Percentiles rank a stretch among this genome's conserved stretches.
Conservation (phyloP, 53 echinoderm and acorn worm species). For the Zoroaster sp. region DNA sequence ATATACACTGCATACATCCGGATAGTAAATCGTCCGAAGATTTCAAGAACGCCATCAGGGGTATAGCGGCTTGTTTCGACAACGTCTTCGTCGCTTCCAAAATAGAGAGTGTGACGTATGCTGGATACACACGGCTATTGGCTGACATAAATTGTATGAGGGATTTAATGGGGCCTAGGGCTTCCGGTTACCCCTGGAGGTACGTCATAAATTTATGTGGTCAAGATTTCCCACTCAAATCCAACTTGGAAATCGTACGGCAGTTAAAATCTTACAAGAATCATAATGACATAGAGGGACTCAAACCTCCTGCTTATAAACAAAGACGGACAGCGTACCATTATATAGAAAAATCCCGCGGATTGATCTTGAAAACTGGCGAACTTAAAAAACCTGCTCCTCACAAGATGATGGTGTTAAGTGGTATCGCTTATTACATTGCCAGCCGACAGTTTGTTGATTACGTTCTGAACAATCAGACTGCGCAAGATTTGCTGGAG, state of each 20-base stretch:
- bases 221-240: constrained; percentile 77
- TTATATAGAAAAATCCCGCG: background rate
- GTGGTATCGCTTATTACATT: constrained; percentile 61
- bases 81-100: constrained; percentile 79
- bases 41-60: constrained; percentile 60
- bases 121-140: constrained; percentile 39
- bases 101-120: constrained; percentile 57
- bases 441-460: constrained; percentile 47
- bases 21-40: constrained; percentile 45
- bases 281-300: constrained; percentile 50
- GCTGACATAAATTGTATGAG: constrained; percentile 86
- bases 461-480: constrained; percentile 40
- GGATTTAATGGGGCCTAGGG: constrained; percentile 37
- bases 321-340: background rate
- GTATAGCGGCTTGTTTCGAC: constrained; percentile 66
- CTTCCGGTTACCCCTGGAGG: constrained; percentile 59
- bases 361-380: background rate
- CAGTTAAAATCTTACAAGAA: constrained; percentile 62
- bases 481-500: constrained; percentile 53
- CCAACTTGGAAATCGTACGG: constrained; percentile 69
- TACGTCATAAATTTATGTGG: constrained; percentile 72
- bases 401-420: constrained; percentile 43
- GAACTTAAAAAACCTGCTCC: constrained; percentile 55
- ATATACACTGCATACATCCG: constrained; percentile 74
- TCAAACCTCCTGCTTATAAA: background rate